Evolutionary conservation across 2,113 vertebrate species (phyloP), one percentile per base, ranked within the genome.

Genomic region (Gulo gulo): DNA sequence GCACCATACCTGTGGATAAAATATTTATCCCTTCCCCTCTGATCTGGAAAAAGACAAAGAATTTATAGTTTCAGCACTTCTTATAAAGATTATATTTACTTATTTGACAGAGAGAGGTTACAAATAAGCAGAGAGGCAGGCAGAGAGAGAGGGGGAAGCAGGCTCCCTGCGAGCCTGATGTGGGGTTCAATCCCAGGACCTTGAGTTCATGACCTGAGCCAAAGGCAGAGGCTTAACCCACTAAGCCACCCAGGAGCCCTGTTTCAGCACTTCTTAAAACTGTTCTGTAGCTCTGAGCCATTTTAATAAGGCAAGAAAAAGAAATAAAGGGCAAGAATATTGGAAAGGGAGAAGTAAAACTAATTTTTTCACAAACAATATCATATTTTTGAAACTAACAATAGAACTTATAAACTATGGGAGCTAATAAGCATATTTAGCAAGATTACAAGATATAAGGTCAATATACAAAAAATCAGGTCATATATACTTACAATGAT

Each of bases 291-390:
- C 94, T 86, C n/a, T 52, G 23, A 92, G 50, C 42, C 10, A 71
- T 92, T 95, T 94, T 78, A 97, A 82, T 79, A 96, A 94, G 20
- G 31, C n/a, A 42, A 73, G 39, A 55, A 74, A 94, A 82, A 39
- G 31, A 89, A 87, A 87, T 90, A 92, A 91, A 81, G 6, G 52
- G 9, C 34, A 71, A 69, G 34, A 20, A 59, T 50, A 84, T 69
- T 67, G 21, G 50, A 94, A 94, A 97, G n/a, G 76, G 88, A 92
- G 13, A 90, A 73, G 18, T 67, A 92, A 96, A 61, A 45, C 7
- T 63, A 31, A 4, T 45, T 92, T 94, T 86, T 90, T 88, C 39
- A 94, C 13, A 23, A 24, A 94, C 13, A 26, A 13, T 31, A 21
- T 67, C 74, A 12, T 79, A 20, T 82, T 39, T 85, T 95, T 96